A percentile compares a stretch with the other conserved stretches of the same genome.
Evolutionary conservation across 2,888 invertebrate species (phyloP).

Genomic region (Caenorhabditis sp.): DNA sequence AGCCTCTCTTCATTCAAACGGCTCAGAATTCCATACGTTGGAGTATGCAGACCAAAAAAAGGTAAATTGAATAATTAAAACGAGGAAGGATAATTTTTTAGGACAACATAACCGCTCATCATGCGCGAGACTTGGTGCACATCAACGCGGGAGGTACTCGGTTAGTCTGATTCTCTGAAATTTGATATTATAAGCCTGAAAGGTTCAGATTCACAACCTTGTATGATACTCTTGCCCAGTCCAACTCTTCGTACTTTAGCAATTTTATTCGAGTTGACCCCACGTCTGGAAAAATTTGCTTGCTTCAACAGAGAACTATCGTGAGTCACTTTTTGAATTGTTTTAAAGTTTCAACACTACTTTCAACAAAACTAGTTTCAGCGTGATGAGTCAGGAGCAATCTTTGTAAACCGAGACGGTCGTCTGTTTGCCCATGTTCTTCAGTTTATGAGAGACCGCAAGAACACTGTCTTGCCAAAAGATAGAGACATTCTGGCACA

Average conservation of each 20-base stretch:
- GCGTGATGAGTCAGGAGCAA: conserved; percentile 63
- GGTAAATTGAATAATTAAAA: neutral
- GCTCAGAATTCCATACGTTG: conserved; percentile 15
- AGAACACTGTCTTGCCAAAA: conserved; percentile 61
- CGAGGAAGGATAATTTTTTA: conserved; percentile 11
- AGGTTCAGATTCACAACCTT: conserved; percentile 61
- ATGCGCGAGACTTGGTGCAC: conserved; percentile 59
- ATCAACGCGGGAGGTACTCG: conserved; percentile 63
- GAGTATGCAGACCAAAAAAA: conserved; percentile 33
- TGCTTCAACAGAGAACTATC: conserved; percentile 53
- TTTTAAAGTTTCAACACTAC: neutral
- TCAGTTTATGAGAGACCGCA: conserved; percentile 65
- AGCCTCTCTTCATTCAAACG: conserved; percentile 32
- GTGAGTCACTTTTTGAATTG: conserved; percentile 27
- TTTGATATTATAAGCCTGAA: neutral
- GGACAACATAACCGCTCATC: conserved; percentile 61
- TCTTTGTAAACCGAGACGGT: conserved; percentile 67
- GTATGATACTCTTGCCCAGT: conserved; percentile 60
- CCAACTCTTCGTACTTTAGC: conserved; percentile 54
- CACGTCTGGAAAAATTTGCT: conserved; percentile 56
- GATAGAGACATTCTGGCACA: conserved; percentile 55
- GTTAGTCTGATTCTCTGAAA: conserved; percentile 12
- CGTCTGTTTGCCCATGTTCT: conserved; percentile 61
- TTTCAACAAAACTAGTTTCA: conserved; percentile 25
- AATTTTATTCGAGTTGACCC: conserved; percentile 60